Evolutionary conservation across 2,888 invertebrate genomes (phyloP).

Genomic region (Parnassius apollo): DNA sequence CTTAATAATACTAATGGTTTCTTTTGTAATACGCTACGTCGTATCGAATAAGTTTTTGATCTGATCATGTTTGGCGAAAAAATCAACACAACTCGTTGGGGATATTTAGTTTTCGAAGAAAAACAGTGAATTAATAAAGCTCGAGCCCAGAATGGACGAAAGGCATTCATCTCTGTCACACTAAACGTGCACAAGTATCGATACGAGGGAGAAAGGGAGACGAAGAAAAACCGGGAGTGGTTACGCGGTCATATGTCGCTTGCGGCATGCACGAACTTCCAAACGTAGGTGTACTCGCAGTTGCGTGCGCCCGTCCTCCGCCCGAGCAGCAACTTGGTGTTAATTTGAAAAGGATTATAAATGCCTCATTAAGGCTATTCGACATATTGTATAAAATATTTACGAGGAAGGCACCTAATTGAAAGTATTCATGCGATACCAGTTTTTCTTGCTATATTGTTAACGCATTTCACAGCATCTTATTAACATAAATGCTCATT

Average conservation of each 20-base stretch:
- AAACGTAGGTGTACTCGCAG: constrained; percentile 42
- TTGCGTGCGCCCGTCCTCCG: constrained; percentile 41
- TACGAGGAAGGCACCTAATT: constrained; percentile 17
- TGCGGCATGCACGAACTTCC: constrained; percentile 59
- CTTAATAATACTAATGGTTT: constrained; percentile 20
- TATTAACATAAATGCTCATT: no score
- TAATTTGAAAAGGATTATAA: constrained; percentile 41
- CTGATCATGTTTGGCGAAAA: constrained; percentile 61
- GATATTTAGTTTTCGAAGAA: constrained; percentile 66
- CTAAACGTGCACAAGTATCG: constrained; percentile 36
- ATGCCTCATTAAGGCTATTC: constrained; percentile 34
- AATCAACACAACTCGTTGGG: constrained; percentile 56
- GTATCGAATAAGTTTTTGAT: constrained; percentile 23
- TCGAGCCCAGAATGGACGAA: constrained; percentile 63
- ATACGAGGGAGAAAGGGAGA: constrained; percentile 52
- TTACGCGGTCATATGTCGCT: constrained; percentile 70
- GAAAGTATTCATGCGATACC: constrained; percentile 17
- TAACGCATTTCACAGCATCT: neutral
- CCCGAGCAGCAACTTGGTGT: constrained; percentile 42
- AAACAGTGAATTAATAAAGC: constrained; percentile 75
- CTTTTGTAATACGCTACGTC: constrained; percentile 23
- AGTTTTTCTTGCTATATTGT: constrained; percentile 2
- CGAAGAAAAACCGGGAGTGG: constrained; percentile 64
- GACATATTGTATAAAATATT: constrained; percentile 27
- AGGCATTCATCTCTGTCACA: constrained; percentile 65